phyloP scores from a whole-genome alignment of 2,113 vertebrate genomes.

The Jaculus jaculus region DNA sequence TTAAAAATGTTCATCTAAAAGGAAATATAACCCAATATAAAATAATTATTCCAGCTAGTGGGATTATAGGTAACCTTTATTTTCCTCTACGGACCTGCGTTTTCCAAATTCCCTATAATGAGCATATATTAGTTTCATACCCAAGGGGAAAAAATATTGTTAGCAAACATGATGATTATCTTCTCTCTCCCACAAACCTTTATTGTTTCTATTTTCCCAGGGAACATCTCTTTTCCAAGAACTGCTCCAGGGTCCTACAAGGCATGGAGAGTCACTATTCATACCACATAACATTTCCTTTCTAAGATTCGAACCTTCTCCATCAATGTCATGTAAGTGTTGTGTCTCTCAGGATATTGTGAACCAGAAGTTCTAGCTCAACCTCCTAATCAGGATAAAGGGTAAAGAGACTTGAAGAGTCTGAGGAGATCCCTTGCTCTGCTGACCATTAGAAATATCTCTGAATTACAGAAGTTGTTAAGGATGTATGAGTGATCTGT shows the following conservation, averaged over 20 bases:
- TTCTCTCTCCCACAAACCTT: not conserved
- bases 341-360: not conserved
- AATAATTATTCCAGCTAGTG: conserved; percentile 44
- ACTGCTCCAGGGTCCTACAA: not conserved
- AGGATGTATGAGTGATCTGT: not conserved
- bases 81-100: not conserved
- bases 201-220: not conserved
- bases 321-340: rapidly evolving
- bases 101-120: conserved; percentile 45
- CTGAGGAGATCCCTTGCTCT: not conserved
- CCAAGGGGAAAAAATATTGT: not conserved
- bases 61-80: conserved; percentile 31
- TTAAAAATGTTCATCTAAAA: not conserved
- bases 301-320: not conserved
- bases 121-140: conserved; percentile 27
- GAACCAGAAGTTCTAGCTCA: not conserved
- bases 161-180: not conserved
- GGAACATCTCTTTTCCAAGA: not conserved
- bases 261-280: not conserved
- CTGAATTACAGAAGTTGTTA: not conserved
- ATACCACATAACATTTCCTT: rapidly evolving
- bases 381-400: not conserved
- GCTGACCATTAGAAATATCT: not conserved
- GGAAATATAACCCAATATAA: conserved; percentile 33
- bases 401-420: not conserved